Conservation (phyloP, 1,140 invertebrate genomes). For the Drosophila orosa region DNA sequence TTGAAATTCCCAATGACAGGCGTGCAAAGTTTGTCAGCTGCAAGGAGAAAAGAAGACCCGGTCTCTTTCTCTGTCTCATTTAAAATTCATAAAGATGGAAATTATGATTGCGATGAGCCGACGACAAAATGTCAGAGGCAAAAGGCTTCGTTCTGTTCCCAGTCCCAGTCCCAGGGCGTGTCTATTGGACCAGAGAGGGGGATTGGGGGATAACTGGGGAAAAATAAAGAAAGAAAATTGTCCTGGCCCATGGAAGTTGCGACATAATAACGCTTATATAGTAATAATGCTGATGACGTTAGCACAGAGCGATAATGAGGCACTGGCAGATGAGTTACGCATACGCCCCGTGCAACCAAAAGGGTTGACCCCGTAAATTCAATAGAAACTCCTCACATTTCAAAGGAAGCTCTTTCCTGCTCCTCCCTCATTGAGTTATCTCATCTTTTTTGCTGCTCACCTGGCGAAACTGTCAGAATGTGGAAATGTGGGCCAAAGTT, state of each 20-base stretch:
- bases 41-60: conserved; percentile 23
- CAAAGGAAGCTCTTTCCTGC: conserved; percentile 8
- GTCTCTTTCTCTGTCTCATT: conserved; percentile 62
- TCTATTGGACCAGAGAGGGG: background rate
- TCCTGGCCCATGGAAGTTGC: conserved; percentile 15
- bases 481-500: conserved; percentile 27
- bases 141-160: conserved; percentile 32
- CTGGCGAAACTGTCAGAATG: conserved; percentile 6
- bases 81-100: conserved; percentile 81
- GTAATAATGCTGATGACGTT: conserved; percentile 60
- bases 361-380: conserved; percentile 40
- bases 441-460: conserved; percentile 18
- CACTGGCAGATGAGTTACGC: conserved; percentile 35
- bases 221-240: conserved; percentile 5
- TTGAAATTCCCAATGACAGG: conserved; percentile 72
- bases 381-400: conserved; percentile 52
- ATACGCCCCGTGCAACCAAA: conserved; percentile 44
- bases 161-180: no score
- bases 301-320: conserved; percentile 27
- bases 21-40: conserved; percentile 58
- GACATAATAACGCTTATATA: conserved; percentile 62
- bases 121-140: conserved; percentile 76
- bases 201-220: background rate
- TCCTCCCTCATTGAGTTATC: conserved; percentile 61
- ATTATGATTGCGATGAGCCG: conserved; percentile 79